A percentile compares a stretch with the other conserved stretches of the same genome.
Conservation (phyloP, 2,113 vertebrate genomes). For the Diadophis punctatus region DNA sequence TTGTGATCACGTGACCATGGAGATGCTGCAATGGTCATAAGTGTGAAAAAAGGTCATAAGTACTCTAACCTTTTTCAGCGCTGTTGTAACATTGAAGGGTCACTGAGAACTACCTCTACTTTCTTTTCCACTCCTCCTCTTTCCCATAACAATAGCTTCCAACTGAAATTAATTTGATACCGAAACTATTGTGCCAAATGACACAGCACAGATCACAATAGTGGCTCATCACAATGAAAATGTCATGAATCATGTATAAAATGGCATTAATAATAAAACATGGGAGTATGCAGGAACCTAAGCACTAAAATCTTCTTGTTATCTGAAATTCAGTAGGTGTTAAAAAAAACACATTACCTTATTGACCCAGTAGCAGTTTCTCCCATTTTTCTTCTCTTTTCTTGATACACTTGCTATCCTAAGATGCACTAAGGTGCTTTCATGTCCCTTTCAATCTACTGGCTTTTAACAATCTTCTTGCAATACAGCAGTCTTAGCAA, state of each 20-base stretch:
- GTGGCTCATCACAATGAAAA: not conserved
- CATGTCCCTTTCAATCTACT: not conserved
- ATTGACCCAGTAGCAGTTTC: not conserved
- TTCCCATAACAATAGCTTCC: not conserved
- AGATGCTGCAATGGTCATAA: not conserved
- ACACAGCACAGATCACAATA: not conserved
- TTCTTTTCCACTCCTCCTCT: constrained; percentile 6
- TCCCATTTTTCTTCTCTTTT: not conserved
- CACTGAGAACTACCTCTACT: not conserved
- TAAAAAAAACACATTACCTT: not conserved
- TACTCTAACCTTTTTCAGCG: not conserved
- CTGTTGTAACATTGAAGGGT: not conserved
- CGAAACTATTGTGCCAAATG: not conserved
- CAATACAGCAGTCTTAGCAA: not conserved
- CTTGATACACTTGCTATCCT: not conserved
- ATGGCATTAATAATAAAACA: not conserved
- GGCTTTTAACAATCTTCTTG: not conserved
- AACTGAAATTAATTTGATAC: not conserved
- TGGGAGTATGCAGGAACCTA: not conserved
- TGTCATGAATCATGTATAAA: not conserved
- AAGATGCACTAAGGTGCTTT: not conserved
- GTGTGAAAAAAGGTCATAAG: not conserved
- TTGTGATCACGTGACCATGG: not conserved
- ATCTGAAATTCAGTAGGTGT: not conserved
- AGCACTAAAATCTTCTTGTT: not conserved